phyloP scores from a whole-genome alignment of 2,888 invertebrate genomes.

The Kryphioiulus occultus region DNA sequence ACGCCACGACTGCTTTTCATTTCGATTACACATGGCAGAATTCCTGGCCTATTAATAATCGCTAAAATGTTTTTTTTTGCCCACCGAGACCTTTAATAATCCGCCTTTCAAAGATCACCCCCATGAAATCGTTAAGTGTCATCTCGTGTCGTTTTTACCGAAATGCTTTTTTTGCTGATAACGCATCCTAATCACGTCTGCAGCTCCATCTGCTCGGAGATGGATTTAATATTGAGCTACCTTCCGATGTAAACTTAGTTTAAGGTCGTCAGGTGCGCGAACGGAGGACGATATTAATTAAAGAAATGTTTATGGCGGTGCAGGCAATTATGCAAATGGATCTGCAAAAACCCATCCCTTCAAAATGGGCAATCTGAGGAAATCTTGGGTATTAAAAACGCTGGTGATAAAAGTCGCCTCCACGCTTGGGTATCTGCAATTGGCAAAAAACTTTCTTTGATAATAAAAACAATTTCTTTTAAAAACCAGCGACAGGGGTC shows the following conservation, averaged over 20 bases:
- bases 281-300: conserved; percentile 6
- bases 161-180: neutral
- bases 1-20: neutral
- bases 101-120: conserved; percentile 20
- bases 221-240: neutral
- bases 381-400: neutral
- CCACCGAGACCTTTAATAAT: neutral
- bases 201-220: neutral
- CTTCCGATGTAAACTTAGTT: neutral
- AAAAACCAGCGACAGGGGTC: neutral
- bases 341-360: neutral
- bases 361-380: neutral
- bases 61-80: neutral
- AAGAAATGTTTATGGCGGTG: neutral
- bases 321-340: neutral
- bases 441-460: neutral
- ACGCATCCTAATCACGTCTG: neutral
- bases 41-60: neutral
- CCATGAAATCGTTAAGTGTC: conserved; percentile 38
- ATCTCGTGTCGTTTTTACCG: conserved; percentile 31
- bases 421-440: neutral
- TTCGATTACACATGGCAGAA: neutral
- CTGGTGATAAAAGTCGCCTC: neutral
- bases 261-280: conserved; percentile 30
- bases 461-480: neutral